Conservation (phyloP, 2,113 vertebrate genomes). For the Peromyscus leucopus region DNA sequence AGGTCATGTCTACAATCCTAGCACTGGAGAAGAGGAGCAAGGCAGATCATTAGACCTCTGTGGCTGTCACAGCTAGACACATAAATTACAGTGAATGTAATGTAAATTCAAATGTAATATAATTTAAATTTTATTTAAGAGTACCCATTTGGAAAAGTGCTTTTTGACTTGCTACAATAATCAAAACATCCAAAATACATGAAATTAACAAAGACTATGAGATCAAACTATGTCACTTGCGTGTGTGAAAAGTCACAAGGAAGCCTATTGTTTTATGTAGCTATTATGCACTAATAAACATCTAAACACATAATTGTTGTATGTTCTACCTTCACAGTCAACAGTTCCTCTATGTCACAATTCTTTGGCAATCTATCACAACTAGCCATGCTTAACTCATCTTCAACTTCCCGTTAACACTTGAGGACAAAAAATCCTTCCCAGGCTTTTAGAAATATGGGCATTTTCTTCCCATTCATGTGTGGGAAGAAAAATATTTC, state of each 20-base stretch:
- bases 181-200: slow-evolving; percentile 8
- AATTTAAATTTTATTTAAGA: slow-evolving; percentile 36
- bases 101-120: not conserved
- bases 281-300: not conserved
- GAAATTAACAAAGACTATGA: slow-evolving; percentile 31
- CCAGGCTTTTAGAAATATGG: slow-evolving; percentile 22
- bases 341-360: not conserved
- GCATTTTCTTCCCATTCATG: slow-evolving; percentile 5
- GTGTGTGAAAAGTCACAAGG: not conserved
- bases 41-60: not conserved
- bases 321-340: not conserved
- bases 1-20: not conserved
- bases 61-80: too few relatives aligned
- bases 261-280: not conserved
- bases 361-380: slow-evolving; percentile 15
- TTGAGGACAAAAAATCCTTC: slow-evolving; percentile 25
- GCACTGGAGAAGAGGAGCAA: not conserved
- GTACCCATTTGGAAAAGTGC: not conserved
- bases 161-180: slow-evolving; percentile 60
- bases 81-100: slow-evolving; percentile 7
- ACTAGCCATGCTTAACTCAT: slow-evolving; percentile 1
- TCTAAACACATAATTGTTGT: not conserved
- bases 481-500: not conserved
- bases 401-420: slow-evolving; percentile 24
- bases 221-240: not conserved